Conservation (phyloP, 2,113 vertebrate genomes). For the Labeo rohita region DNA sequence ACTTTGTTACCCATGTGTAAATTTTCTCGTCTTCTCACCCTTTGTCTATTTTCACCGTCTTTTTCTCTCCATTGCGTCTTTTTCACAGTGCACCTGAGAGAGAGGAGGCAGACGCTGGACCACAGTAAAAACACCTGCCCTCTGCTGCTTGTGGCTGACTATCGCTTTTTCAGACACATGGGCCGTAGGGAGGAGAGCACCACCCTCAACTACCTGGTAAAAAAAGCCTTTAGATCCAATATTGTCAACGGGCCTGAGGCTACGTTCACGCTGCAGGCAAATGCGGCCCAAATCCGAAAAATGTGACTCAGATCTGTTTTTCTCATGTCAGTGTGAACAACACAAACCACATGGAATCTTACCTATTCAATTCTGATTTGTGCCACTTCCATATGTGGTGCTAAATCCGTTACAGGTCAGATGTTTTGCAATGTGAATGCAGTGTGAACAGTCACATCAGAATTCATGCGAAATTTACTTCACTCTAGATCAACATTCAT, state of each 20-base stretch:
- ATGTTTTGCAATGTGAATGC: too few relatives aligned
- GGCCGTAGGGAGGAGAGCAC: constrained; percentile 92
- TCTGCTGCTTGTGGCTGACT: constrained; percentile 92
- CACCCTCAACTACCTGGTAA: constrained; percentile 94
- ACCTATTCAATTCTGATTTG: too few relatives aligned
- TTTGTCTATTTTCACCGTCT: neutral
- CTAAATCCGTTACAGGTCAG: too few relatives aligned
- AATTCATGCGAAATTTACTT: too few relatives aligned
- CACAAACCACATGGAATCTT: too few relatives aligned
- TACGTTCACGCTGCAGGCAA: too few relatives aligned
- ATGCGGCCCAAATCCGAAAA: too few relatives aligned
- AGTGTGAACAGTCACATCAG: too few relatives aligned
- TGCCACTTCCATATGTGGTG: too few relatives aligned
- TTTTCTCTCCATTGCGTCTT: neutral
- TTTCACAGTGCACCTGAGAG: constrained; percentile 67
- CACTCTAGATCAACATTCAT: too few relatives aligned
- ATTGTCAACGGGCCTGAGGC: neutral
- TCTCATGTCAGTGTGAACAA: too few relatives aligned
- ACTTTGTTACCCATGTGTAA: neutral
- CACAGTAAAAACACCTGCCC: constrained; percentile 90
- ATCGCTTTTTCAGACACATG: constrained; percentile 94
- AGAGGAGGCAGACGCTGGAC: constrained; percentile 73
- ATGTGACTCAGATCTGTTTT: too few relatives aligned
- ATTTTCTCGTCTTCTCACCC: neutral
- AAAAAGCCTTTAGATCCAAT: constrained; percentile 41